Evolutionary conservation across 2,797 vertebrate species (phyloP), one percentile per base, ranked within the genome.

Genomic region (Sebastes elongatus): DNA sequence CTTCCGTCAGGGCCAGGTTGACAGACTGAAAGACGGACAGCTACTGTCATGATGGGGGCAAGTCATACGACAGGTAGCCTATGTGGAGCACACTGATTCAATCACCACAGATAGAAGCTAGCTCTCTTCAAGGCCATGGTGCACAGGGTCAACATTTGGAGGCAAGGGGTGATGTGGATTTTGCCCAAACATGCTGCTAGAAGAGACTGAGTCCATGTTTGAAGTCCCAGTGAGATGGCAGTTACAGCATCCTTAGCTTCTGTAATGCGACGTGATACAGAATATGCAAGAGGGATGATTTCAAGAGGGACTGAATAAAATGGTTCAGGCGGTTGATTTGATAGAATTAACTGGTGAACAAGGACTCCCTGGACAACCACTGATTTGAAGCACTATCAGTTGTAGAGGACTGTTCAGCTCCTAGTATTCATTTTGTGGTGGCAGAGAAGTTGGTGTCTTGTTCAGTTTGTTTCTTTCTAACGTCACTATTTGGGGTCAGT

Each of bases 21-120:
- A 89, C 70, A 82, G 67, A 76, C 73, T 32, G 64, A 80, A 57
- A 83, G 76, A 83, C 82, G 74, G 74, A 88, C 72, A 76, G 80
- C 74, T 57, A 16, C 74, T 86, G 76, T 84, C 88, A 81, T 70
- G 62, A 76, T 74, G 71, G 46, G 73, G 62, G 83, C 55, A 30
- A 77, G 68, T 87, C 78, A 79, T 77, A 65, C 14, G 72, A 84
- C 79, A 84, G 81, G 52, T 28, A 72, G 74, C 71, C 74, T 71
- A 68, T 68, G 74, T 59, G 53, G 65, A 81, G 78, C 78, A 62
- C 38, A 18, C 5, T n/a, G 80, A 83, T 83, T 74, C 52, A 35
- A 72, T 78, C 71, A 14, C 20, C 10, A 13, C 46, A 49, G 76
- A 73, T 64, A 38, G 76, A 64, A 11, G 55, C 28, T 20, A 22